phyloP scores from a whole-genome alignment of 2,113 vertebrate species.

The Trochalopteron elliotii region DNA sequence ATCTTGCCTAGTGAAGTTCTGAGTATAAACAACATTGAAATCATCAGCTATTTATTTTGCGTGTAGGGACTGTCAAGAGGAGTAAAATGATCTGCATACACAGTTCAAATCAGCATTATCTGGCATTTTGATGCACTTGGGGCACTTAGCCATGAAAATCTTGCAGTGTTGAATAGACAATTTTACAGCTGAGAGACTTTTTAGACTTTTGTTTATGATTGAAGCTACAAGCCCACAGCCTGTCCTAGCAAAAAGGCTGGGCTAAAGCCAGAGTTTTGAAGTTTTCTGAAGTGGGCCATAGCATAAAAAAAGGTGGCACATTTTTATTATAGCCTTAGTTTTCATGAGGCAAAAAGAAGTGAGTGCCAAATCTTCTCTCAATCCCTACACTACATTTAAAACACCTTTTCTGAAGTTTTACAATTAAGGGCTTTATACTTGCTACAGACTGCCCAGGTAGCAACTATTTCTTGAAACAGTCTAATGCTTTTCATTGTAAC shows the following conservation, averaged over 20 bases:
- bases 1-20: not conserved
- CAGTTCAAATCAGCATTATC: not conserved
- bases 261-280: not conserved
- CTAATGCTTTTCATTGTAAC: not conserved
- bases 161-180: not conserved
- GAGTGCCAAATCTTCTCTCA: not conserved
- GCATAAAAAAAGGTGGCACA: not conserved
- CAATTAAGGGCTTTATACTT: not conserved
- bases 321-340: not conserved
- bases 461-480: not conserved
- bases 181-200: not conserved
- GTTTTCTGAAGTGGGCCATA: not conserved
- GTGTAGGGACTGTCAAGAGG: not conserved
- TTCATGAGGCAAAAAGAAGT: not conserved
- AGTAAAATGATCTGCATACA: not conserved
- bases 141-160: not conserved
- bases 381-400: not conserved
- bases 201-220: not conserved
- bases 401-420: not conserved
- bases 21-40: not conserved
- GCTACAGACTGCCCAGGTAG: not conserved
- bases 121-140: not conserved
- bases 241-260: not conserved
- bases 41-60: not conserved
- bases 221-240: not conserved